Evolutionary conservation across 1,140 invertebrate species (phyloP).

Genomic region (Bombus impatiens): DNA sequence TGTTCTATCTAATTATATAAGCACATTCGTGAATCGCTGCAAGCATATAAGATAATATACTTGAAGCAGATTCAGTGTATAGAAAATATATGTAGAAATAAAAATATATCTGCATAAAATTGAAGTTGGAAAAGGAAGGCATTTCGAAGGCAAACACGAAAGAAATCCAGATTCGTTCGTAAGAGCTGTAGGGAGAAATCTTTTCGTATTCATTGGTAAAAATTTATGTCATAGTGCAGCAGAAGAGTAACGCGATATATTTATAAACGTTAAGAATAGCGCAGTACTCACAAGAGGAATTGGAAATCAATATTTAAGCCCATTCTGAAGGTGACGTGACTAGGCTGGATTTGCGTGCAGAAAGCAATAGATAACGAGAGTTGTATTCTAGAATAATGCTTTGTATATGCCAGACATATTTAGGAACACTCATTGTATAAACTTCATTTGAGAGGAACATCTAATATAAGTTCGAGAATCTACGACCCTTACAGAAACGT

Average conservation of each 20-base stretch:
- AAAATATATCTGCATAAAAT: neutral
- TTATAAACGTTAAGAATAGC: slow-evolving; percentile 67
- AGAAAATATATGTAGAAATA: neutral
- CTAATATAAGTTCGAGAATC: slow-evolving; percentile 13
- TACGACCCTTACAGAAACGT: neutral
- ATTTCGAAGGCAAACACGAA: neutral
- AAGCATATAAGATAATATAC: neutral
- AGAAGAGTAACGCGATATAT: slow-evolving; percentile 43
- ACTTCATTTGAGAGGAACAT: slow-evolving; percentile 1
- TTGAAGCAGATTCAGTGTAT: neutral
- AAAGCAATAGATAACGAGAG: slow-evolving; percentile 62
- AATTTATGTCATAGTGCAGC: neutral
- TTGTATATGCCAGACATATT: slow-evolving; percentile 38
- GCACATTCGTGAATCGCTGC: neutral
- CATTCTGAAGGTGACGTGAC: slow-evolving; percentile 69
- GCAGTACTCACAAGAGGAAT: slow-evolving; percentile 58
- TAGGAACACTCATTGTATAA: slow-evolving; percentile 26
- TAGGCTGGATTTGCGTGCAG: slow-evolving; percentile 66
- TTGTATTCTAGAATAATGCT: slow-evolving; percentile 58
- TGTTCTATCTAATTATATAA: fast-evolving
- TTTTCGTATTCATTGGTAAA: slow-evolving; percentile 14
- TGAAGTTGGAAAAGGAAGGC: neutral
- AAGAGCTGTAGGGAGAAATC: neutral
- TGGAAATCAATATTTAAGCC: slow-evolving; percentile 72
- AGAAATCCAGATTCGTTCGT: neutral